Evolutionary conservation across 2,888 invertebrate species (phyloP), one percentile per base, ranked within the genome.

Genomic region (Arenicola marina): DNA sequence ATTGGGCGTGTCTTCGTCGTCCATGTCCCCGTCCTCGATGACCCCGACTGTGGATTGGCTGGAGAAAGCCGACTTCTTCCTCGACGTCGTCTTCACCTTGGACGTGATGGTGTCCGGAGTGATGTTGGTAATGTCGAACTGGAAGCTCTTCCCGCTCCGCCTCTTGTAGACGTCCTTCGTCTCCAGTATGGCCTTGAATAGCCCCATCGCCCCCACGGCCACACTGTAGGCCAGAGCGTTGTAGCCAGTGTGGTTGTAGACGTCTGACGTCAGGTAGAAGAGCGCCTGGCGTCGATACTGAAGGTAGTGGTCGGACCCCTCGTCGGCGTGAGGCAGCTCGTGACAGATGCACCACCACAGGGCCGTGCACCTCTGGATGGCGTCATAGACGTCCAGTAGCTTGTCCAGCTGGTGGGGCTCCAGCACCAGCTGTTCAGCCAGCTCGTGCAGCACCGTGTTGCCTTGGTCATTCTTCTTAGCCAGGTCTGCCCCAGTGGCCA

Each of bases 291-390:
- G 62, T 48, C 67, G 70, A 48, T 71, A 59, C 4, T n/a, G 29
- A 21, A 53, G 18, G 48, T 66, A 70, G 15, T 61, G 46, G 2
- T 74, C 69, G 0, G 65, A 61, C 31, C 74, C 76, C 29, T 73
- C 70, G 56, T 71, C 75, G 0, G 76, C 76, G 38, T 66, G 70
- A 3, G 70, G 65, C 2, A 71, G 61, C 24, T 72, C 73, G 31
- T 75, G 62, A 15, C 69, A 65, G 31, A 73, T 69, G 61, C 78
- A 77, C 75, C 77, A 79, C 79, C 80, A 81, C 1, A 72, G 68
- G 2, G 74, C 57, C 2, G 61, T 51, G 26, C 33, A 32, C 7
- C 58, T 28, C 15, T 59, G 58, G 24, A 69, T 62, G 44, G 51
- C 45, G 26, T 55, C 33, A 46, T 44, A 66, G 15, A 63, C 67